These are phyloP conservation scores for Colletes collaris DNA, from an alignment of 2,888 invertebrate species.

Conservation along the genomic window DNA sequence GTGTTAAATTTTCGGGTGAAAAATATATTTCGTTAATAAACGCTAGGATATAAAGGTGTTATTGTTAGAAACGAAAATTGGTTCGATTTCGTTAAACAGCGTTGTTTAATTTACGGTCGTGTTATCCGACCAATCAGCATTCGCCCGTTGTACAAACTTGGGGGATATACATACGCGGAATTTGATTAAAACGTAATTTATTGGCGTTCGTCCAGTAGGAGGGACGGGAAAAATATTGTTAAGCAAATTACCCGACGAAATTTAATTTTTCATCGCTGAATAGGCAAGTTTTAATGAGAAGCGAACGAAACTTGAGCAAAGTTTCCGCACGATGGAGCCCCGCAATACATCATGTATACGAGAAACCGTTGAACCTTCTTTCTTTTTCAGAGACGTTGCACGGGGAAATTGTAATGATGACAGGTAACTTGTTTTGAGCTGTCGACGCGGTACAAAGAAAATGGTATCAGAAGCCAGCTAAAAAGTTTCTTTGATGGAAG, in stretches of 20 bases:
- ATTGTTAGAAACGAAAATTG: background rate
- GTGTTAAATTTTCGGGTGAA: conserved; percentile 20
- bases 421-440: background rate
- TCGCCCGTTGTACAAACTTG: conserved; percentile 4
- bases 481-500: background rate
- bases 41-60: conserved; percentile 14
- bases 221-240: conserved; percentile 22
- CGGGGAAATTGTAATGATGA: conserved; percentile 4
- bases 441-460: background rate
- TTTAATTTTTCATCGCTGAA: conserved; percentile 46
- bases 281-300: conserved; percentile 52
- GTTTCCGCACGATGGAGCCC: conserved; percentile 4
- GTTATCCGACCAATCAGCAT: conserved; percentile 13
- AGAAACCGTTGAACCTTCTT: conserved; percentile 21
- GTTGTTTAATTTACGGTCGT: conserved; percentile 25
- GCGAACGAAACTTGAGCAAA: conserved; percentile 26
- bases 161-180: background rate
- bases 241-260: conserved; percentile 31
- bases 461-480: background rate
- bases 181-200: conserved; percentile 41
- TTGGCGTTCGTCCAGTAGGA: background rate
- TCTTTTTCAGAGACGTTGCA: background rate
- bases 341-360: conserved; percentile 26
- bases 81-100: conserved; percentile 24
- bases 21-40: conserved; percentile 28